A percentile compares a stretch with the other conserved stretches of the same genome.
Evolutionary conservation across 2,113 vertebrate genomes (phyloP).

Genomic region (Dasypus novemcinctus): DNA sequence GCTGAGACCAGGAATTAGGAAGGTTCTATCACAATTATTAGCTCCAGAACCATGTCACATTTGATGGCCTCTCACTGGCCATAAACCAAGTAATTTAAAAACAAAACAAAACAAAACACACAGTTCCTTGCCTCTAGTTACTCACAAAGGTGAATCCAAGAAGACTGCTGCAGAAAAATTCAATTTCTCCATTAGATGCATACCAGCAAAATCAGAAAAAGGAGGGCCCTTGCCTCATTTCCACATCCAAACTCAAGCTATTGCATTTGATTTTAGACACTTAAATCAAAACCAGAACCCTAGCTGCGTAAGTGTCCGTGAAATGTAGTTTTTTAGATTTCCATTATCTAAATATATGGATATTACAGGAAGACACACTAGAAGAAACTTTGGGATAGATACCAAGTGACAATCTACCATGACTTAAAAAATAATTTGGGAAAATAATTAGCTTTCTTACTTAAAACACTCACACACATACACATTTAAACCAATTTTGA

Average conservation of each 20-base stretch:
- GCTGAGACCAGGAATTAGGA: not conserved
- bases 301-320: not conserved
- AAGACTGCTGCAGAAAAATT: not conserved
- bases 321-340: not conserved
- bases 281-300: not conserved
- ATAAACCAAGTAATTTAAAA: not conserved
- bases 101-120: not conserved
- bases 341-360: not conserved
- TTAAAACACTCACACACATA: not conserved
- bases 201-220: not conserved
- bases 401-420: not conserved
- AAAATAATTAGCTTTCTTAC: not conserved
- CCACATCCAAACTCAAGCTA: not conserved
- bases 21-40: not conserved
- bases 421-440: not conserved
- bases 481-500: not conserved
- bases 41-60: not conserved
- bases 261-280: not conserved
- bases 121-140: not conserved
- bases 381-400: not conserved
- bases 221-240: not conserved
- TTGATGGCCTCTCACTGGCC: not conserved
- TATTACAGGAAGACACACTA: not conserved
- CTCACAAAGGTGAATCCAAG: not conserved
- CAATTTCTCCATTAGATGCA: not conserved